phyloP scores from a whole-genome alignment of 2,888 invertebrate genomes.

The Ganaspis brasiliensis region DNA sequence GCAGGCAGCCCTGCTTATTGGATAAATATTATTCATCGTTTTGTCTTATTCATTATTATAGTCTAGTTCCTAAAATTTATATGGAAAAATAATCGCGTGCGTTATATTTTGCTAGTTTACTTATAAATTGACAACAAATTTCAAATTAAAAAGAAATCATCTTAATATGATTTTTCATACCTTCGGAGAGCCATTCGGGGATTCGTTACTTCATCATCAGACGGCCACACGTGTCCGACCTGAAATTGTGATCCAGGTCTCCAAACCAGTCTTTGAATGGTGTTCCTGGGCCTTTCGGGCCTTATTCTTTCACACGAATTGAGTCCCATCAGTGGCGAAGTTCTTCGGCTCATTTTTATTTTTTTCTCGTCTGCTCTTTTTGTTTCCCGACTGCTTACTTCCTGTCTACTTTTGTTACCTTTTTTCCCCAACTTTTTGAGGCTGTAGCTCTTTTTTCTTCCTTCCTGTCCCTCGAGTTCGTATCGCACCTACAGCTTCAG shows the following conservation, averaged over 20 bases:
- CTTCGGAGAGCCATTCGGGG: conserved; percentile 76
- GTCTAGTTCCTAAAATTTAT: too few relatives aligned
- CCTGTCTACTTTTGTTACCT: conserved; percentile 37
- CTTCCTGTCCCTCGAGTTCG: conserved; percentile 23
- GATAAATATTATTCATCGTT: too few relatives aligned
- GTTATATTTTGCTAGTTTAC: too few relatives aligned
- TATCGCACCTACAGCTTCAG: conserved; percentile 42
- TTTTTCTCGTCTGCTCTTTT: conserved; percentile 20
- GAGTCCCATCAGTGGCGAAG: conserved; percentile 61
- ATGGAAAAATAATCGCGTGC: too few relatives aligned
- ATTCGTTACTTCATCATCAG: conserved; percentile 74
- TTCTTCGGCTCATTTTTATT: conserved; percentile 70
- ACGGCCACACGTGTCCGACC: conserved; percentile 62
- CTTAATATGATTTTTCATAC: conserved; percentile 63
- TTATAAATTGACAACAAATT: too few relatives aligned
- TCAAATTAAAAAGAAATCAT: too few relatives aligned
- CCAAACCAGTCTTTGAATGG: conserved; percentile 76
- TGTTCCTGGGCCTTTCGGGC: conserved; percentile 75
- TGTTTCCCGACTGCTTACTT: conserved; percentile 29
- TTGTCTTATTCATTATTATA: too few relatives aligned
- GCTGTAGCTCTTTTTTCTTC: conserved; percentile 9
- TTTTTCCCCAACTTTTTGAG: conserved; percentile 4
- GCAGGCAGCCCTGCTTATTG: too few relatives aligned
- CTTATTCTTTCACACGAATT: conserved; percentile 77
- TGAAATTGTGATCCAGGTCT: conserved; percentile 72